These are phyloP conservation scores for Danaus melanippus DNA, from an alignment of 1,140 invertebrate species.

Conservation along the genomic window DNA sequence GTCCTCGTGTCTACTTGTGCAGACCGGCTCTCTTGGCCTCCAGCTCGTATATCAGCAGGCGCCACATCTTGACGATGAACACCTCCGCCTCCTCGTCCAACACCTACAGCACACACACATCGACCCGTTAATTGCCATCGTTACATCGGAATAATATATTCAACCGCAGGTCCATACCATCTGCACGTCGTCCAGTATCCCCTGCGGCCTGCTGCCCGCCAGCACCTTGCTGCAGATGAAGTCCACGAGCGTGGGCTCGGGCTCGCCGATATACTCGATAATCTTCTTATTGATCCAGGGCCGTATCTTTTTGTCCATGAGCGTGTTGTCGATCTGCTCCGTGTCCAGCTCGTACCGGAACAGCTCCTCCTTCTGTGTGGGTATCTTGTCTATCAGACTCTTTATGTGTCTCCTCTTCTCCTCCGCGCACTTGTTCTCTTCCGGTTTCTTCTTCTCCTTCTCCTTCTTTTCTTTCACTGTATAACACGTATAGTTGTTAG, in stretches of 20 bases:
- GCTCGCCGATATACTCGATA: conserved; percentile 99
- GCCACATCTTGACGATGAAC: conserved; percentile 99
- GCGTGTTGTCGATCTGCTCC: conserved; percentile 76
- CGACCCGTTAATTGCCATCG: no score
- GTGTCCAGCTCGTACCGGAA: conserved; percentile 96
- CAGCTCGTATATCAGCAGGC: conserved; percentile 98
- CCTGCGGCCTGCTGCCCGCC: conserved; percentile 91
- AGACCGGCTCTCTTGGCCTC: conserved; percentile 96
- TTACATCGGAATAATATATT: no score
- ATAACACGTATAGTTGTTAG: no score
- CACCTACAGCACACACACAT: conserved; percentile 75
- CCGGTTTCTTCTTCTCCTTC: conserved; percentile 24
- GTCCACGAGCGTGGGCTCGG: conserved; percentile 97
- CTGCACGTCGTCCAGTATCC: conserved; percentile 97
- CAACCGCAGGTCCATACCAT: conserved; percentile 80
- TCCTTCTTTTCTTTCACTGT: conserved; percentile 81
- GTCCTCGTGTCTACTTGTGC: conserved; percentile 73
- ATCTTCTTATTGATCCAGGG: conserved; percentile 99
- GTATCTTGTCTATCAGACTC: conserved; percentile 97
- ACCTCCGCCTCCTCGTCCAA: conserved; percentile 99
- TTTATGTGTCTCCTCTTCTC: conserved; percentile 98
- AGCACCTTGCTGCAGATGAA: conserved; percentile 99
- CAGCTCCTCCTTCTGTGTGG: conserved; percentile 95
- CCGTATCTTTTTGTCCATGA: conserved; percentile 97
- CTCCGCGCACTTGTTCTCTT: conserved; percentile 83